A percentile compares a stretch with the other conserved stretches of the same genome.
Evolutionary conservation across 2,888 invertebrate genomes (phyloP).

Genomic region (Perithous albicinctus): DNA sequence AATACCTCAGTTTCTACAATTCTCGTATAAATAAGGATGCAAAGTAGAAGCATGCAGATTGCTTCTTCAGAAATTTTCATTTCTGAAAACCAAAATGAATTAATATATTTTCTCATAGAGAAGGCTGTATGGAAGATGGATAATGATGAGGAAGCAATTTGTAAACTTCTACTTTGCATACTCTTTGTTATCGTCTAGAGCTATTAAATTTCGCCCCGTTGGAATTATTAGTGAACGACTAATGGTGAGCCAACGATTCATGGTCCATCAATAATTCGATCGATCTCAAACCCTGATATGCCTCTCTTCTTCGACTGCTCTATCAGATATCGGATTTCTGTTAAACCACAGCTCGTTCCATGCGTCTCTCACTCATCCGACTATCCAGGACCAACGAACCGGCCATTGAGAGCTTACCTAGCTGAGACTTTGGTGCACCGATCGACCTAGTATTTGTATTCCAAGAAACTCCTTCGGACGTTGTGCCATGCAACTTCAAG

Average conservation of each 20-base stretch:
- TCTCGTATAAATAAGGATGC: too few relatives aligned
- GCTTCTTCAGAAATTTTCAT: too few relatives aligned
- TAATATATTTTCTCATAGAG: too few relatives aligned
- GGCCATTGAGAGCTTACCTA: constrained; percentile 22
- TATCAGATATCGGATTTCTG: constrained; percentile 23
- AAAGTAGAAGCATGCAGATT: too few relatives aligned
- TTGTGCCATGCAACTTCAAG: background rate
- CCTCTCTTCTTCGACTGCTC: background rate
- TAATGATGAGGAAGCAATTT: too few relatives aligned
- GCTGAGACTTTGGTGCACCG: background rate
- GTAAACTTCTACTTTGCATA: too few relatives aligned
- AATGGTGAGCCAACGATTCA: background rate
- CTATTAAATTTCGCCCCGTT: background rate
- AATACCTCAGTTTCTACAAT: too few relatives aligned
- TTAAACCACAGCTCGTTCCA: constrained; percentile 16
- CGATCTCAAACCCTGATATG: background rate
- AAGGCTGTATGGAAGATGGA: too few relatives aligned
- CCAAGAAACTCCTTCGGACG: constrained; percentile 40
- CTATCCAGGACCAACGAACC: constrained; percentile 19
- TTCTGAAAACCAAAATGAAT: too few relatives aligned
- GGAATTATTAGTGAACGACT: background rate
- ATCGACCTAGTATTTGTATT: constrained; percentile 52
- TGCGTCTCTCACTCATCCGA: constrained; percentile 25
- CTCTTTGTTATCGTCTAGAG: too few relatives aligned
- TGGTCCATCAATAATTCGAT: background rate